Percentiles rank a stretch among this genome's conserved stretches.
phyloP scores from a whole-genome alignment of 2,797 vertebrate genomes.

The Schizothorax lantsangensis region DNA sequence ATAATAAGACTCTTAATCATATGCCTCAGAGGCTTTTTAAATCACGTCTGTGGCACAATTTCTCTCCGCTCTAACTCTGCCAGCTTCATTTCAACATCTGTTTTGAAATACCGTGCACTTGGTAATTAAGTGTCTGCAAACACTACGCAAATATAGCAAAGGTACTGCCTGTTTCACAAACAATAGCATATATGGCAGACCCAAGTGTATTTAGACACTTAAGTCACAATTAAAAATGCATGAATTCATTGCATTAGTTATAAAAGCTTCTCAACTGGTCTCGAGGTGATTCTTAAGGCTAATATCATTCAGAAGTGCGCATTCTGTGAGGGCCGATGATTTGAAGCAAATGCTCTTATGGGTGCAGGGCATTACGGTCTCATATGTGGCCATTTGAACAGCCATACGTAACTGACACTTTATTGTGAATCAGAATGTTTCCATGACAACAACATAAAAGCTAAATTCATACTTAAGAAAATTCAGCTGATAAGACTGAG shows the following conservation, averaged over 20 bases:
- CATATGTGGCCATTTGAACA: conserved; percentile 10
- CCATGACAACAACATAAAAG: conserved; percentile 38
- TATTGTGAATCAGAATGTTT: conserved; percentile 33
- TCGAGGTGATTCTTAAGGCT: not conserved
- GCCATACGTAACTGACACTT: not conserved
- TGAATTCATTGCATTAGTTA: not conserved
- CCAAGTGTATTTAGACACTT: not conserved
- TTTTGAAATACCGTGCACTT: conserved; percentile 42
- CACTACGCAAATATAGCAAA: conserved; percentile 18
- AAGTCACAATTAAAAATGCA: conserved; percentile 19
- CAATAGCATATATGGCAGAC: not conserved
- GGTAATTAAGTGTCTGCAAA: conserved; percentile 22
- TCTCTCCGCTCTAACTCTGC: not conserved
- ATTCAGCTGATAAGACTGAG: not conserved
- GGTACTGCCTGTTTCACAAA: conserved; percentile 7
- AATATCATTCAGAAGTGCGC: not conserved
- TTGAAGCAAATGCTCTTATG: not conserved
- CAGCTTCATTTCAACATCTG: conserved; percentile 31
- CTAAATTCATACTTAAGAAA: conserved; percentile 21
- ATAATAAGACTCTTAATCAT: conserved; percentile 15
- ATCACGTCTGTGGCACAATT: conserved; percentile 29
- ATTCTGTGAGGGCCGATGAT: not conserved
- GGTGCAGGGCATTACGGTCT: not conserved
- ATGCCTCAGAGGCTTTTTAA: conserved; percentile 28
- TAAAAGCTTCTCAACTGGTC: not conserved